Evolutionary conservation across 2,113 vertebrate species (phyloP), one percentile per base, ranked within the genome.

Genomic region (Rhinoderma darwinii): DNA sequence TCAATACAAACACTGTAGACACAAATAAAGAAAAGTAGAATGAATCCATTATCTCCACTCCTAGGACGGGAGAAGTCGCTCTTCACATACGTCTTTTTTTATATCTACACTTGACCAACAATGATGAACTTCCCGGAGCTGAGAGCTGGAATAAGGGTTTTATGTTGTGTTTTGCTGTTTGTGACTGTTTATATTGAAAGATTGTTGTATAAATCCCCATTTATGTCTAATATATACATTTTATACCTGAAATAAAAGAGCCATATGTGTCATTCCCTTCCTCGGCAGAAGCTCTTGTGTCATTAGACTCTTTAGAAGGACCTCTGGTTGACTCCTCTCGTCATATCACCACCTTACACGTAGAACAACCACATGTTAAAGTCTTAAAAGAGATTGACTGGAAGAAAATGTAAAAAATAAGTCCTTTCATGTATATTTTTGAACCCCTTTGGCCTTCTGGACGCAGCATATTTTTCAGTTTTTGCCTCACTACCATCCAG

Each of bases 1-100:
- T 86, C 84, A 81, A 80, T 81, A 86, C 77, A 59, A 86, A 44
- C 30, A 54, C 32, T 41, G 75, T 27, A 41, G 59, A 79, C 79
- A 70, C 75, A 78, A 86, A 86, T 81, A 81, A 30, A 70, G 35
- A 66, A 30, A 56, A 44, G 37, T 39, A 44, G n/a, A 59, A 17
- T 25, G 54, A 37, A 44, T 84, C 73, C n/a, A 61, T 84, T 84
- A 76, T 14, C 51, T 9, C n/a, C 44, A 17, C 66, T 84, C 83
- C 47, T 10, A 1, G 47, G 35, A 59, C 7, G 70, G 43, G n/a
- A 54, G 47, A 81, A 81, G 51, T n/a, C 35, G 12, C 54, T 63
- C 56, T 63, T 32, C 44, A 77, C 74, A 32, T 77, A 30, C 78
- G 17, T 43, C 54, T 39, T 80, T 8, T 47, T 27, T 32, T 63